phyloP scores from a whole-genome alignment of 2,113 vertebrate species.

The Ptyas mucosa region DNA sequence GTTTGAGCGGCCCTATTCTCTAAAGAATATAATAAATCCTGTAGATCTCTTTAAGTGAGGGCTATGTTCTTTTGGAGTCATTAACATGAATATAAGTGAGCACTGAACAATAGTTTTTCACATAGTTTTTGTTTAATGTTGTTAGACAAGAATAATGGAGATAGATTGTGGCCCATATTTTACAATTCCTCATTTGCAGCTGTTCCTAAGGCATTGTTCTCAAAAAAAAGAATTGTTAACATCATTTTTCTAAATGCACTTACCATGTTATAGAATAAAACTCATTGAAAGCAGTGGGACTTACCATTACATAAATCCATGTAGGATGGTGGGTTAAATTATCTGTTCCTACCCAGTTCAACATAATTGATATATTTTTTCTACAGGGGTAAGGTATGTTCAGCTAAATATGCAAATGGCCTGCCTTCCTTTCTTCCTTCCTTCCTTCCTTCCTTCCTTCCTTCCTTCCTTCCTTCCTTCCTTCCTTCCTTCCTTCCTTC shows the following conservation, averaged over 20 bases:
- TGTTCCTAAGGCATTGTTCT: not conserved
- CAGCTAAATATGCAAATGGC: not conserved
- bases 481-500: not conserved
- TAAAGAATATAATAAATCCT: not conserved
- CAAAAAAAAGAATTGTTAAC: not conserved
- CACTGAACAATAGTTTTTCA: not conserved
- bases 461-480: not conserved
- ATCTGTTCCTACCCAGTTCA: not conserved
- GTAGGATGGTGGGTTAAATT: not conserved
- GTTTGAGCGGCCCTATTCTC: not conserved
- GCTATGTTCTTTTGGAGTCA: not conserved
- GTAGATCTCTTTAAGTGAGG: not conserved
- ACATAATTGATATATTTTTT: not conserved
- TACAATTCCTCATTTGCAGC: not conserved
- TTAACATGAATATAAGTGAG: slow-evolving; percentile 20
- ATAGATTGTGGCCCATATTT: not conserved
- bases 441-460: not conserved
- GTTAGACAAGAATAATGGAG: not conserved
- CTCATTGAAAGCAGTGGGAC: not conserved
- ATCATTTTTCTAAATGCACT: not conserved
- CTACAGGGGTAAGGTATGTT: not conserved
- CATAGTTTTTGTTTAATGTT: not conserved
- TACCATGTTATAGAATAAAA: not conserved
- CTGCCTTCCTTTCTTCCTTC: not conserved
- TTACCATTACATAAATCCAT: not conserved